A percentile compares a stretch with the other conserved stretches of the same genome.
These are phyloP conservation scores for Anoplopoma fimbria DNA, from an alignment of 2,113 vertebrate species.

Conservation along the genomic window DNA sequence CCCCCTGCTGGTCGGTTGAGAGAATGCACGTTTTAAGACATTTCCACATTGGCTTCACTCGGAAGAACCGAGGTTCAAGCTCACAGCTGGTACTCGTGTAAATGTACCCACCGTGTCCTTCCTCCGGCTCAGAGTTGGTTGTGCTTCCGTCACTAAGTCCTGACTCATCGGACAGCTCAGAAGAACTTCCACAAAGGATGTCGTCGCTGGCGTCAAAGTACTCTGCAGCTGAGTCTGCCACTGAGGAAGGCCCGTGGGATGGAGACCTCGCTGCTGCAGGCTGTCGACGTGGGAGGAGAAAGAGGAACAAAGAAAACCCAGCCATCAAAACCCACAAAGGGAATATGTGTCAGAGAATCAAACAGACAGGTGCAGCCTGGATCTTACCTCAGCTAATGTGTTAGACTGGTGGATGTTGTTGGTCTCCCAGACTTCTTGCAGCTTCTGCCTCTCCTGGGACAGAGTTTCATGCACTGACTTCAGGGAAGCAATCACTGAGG, in stretches of 20 bases:
- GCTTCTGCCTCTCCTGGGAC: conserved; percentile 80
- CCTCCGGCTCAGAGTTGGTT: conserved; percentile 86
- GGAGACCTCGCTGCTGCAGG: conserved; percentile 68
- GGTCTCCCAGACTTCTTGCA: conserved; percentile 77
- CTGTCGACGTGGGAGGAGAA: conserved; percentile 18
- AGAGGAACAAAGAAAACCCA: neutral
- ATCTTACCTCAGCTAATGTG: conserved; percentile 74
- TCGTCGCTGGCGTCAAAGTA: conserved; percentile 94
- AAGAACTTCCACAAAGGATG: conserved; percentile 87
- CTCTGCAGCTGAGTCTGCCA: conserved; percentile 88
- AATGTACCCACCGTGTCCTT: conserved; percentile 77
- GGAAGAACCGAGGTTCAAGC: too few relatives aligned
- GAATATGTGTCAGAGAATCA: neutral
- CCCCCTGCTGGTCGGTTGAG: too few relatives aligned
- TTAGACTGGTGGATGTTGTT: conserved; percentile 68
- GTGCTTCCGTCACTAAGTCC: conserved; percentile 89
- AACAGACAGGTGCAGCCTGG: neutral
- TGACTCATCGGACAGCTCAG: conserved; percentile 90
- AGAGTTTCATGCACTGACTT: conserved; percentile 81
- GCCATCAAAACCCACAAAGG: neutral
- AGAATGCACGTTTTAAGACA: too few relatives aligned
- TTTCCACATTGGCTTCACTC: too few relatives aligned
- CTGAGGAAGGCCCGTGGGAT: conserved; percentile 80
- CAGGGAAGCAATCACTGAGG: conserved; percentile 81
- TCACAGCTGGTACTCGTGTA: neutral